Percentiles rank a stretch among this genome's conserved stretches.
Evolutionary conservation across 2,797 vertebrate species (phyloP).

Genomic region (Sus cebifrons): DNA sequence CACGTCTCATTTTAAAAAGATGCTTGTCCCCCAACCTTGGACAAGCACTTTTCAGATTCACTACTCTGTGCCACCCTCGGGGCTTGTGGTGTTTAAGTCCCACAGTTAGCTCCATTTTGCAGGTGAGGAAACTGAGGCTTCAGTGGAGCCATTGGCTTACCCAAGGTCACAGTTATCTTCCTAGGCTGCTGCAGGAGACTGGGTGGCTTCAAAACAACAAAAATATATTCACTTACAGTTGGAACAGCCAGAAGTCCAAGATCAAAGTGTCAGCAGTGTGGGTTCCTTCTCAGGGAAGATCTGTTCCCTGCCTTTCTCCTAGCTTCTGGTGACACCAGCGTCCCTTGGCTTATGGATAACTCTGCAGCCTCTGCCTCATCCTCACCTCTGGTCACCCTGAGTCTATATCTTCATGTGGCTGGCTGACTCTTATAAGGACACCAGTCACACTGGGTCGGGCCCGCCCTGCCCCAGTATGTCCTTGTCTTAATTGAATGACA

Average conservation of each 20-base stretch:
- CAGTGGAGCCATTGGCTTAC: neutral
- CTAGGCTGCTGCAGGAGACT: neutral
- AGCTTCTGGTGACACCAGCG: neutral
- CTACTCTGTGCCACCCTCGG: rapidly evolving
- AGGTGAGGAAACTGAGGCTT: neutral
- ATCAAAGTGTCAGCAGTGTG: neutral
- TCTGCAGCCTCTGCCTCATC: neutral
- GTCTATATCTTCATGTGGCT: neutral
- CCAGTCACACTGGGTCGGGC: neutral
- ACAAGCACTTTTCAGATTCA: neutral
- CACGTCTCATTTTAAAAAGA: neutral
- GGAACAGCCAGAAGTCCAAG: neutral
- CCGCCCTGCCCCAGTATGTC: rapidly evolving
- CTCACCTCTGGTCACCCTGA: rapidly evolving
- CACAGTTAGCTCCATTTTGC: neutral
- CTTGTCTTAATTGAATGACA: neutral
- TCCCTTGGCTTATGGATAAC: neutral
- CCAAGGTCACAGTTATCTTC: neutral
- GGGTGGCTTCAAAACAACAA: neutral
- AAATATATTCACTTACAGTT: rapidly evolving
- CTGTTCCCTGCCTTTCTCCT: neutral
- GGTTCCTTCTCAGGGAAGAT: neutral
- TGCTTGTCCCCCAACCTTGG: neutral
- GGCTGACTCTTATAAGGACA: neutral
- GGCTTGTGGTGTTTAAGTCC: rapidly evolving